These are phyloP conservation scores for Portevinia maculata DNA, from an alignment of 2,888 invertebrate species.

Conservation along the genomic window DNA sequence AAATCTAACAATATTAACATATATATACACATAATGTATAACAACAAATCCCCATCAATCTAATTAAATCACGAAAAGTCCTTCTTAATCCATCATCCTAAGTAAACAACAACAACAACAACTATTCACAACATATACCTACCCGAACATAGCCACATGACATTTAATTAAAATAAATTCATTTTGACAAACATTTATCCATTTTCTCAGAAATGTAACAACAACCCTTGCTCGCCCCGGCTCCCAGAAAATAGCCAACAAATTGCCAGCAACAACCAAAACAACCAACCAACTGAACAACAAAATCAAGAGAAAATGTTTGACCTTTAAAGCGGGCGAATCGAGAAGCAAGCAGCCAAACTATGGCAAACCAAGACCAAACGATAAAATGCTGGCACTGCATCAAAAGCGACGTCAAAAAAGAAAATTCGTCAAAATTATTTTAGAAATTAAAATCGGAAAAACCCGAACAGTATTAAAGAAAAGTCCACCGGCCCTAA, in stretches of 20 bases:
- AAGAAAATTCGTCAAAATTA: constrained; percentile 28
- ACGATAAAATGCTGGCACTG: constrained; percentile 58
- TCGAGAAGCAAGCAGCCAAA: constrained; percentile 21
- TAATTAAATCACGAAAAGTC: constrained; percentile 43
- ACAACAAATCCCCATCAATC: neutral
- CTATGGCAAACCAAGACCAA: constrained; percentile 36
- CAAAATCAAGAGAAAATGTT: constrained; percentile 46
- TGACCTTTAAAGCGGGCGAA: constrained; percentile 65
- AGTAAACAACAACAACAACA: neutral
- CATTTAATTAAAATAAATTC: constrained; percentile 52
- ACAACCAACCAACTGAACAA: constrained; percentile 33
- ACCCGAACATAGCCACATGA: constrained; percentile 22
- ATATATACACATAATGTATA: neutral
- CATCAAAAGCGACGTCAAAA: constrained; percentile 72
- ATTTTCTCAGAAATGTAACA: constrained; percentile 40
- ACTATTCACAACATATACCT: neutral
- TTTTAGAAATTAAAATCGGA: constrained; percentile 42
- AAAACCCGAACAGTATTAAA: constrained; percentile 59
- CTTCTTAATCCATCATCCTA: constrained; percentile 24
- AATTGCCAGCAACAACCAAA: constrained; percentile 63
- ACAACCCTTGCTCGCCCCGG: neutral
- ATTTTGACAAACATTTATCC: constrained; percentile 52
- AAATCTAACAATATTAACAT: neutral
- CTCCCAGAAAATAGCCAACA: constrained; percentile 10
- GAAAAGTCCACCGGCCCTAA: constrained; percentile 22